Evolutionary conservation across 30 jellyfish, hydroid and myxozoan species (phyloP).

Genomic region (Turritopsis dohrnii): DNA sequence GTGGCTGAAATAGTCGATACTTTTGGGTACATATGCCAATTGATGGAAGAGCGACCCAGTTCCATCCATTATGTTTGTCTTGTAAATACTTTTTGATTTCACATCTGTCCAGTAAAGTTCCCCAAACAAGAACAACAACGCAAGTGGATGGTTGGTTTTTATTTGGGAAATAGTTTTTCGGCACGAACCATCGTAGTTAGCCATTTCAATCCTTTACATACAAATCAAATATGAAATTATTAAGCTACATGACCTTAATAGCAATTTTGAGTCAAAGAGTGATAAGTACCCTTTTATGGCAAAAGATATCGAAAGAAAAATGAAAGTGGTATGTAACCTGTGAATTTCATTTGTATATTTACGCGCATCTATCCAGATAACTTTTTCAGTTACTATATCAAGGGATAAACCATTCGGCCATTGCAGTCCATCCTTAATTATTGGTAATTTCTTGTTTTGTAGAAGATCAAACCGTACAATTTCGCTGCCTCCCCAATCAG

Average conservation of each 20-base stretch:
- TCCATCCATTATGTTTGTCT: not conserved
- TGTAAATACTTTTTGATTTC: not conserved
- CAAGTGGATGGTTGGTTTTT: not conserved
- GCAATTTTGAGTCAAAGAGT: too few species aligned
- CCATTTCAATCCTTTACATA: constrained; percentile 3
- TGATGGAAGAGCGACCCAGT: not conserved
- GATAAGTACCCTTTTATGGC: too few species aligned
- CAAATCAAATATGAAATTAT: too few species aligned
- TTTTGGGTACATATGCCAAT: not conserved
- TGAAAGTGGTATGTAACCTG: too few species aligned
- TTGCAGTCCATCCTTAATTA: not conserved
- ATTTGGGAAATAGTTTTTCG: not conserved
- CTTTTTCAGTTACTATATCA: not conserved
- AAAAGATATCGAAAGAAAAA: too few species aligned
- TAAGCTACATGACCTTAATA: too few species aligned
- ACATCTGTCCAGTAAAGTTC: not conserved
- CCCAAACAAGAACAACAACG: not conserved
- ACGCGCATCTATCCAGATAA: not conserved
- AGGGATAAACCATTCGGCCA: not conserved
- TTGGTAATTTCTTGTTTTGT: not conserved
- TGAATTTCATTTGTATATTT: too few species aligned
- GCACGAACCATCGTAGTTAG: constrained; percentile 11
- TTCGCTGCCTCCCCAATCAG: not conserved
- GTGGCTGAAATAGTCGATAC: not conserved
- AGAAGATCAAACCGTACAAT: not conserved